Evolutionary conservation across 2,113 vertebrate species (phyloP).

Genomic region (Columba janthina): DNA sequence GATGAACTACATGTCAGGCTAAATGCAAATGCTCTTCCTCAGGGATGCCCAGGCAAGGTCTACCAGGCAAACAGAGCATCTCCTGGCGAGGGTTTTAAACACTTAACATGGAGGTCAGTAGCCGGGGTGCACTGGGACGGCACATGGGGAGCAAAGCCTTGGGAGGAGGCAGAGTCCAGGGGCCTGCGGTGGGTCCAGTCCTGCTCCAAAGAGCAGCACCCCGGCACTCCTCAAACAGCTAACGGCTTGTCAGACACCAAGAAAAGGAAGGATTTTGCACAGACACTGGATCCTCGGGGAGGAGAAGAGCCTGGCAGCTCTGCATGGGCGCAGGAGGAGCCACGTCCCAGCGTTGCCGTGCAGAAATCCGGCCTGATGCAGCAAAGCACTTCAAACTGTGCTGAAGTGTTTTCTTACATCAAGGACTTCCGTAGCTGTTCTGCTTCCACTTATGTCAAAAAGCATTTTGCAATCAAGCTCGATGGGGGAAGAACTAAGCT

Average conservation of each 20-base stretch:
- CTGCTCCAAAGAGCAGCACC: neutral
- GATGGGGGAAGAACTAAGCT: neutral
- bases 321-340: neutral
- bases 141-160: neutral
- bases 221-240: neutral
- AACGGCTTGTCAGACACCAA: neutral
- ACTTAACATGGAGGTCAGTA: neutral
- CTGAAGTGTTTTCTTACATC: constrained; percentile 24
- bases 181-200: neutral
- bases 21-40: neutral
- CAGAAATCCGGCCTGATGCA: neutral
- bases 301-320: neutral
- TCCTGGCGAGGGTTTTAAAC: neutral
- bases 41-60: neutral
- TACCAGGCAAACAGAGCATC: neutral
- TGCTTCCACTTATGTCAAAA: constrained; percentile 4
- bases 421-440: neutral
- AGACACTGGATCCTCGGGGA: rapidly evolving
- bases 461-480: constrained; percentile 23
- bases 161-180: neutral
- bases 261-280: neutral
- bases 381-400: neutral
- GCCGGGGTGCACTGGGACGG: neutral
- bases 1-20: neutral
- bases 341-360: rapidly evolving